phyloP scores from a whole-genome alignment of 2,797 vertebrate species.

The Chloroceryle inda region DNA sequence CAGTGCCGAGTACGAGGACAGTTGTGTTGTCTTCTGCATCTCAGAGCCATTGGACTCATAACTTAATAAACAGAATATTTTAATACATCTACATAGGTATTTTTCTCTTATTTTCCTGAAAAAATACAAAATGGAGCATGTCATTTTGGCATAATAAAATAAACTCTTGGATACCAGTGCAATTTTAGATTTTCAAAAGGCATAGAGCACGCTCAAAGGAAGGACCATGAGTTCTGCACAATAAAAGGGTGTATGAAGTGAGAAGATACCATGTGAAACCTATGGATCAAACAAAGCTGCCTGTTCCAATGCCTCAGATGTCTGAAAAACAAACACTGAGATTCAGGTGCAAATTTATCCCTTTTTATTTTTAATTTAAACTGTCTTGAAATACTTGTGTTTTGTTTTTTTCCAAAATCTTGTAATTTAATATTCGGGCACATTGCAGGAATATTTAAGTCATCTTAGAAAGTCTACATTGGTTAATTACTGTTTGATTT shows the following conservation, averaged over 20 bases:
- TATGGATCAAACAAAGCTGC: not conserved
- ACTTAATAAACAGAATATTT: not conserved
- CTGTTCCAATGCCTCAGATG: not conserved
- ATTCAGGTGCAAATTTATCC: not conserved
- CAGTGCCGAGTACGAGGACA: accelerated
- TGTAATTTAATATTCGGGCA: not conserved
- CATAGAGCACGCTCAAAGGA: not conserved
- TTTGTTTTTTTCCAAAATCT: not conserved
- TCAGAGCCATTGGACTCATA: not conserved
- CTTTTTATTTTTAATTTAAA: no score
- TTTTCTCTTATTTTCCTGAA: not conserved
- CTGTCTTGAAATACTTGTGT: not conserved
- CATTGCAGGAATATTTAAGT: not conserved
- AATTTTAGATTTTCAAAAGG: not conserved
- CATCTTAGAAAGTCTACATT: not conserved
- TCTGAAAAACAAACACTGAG: not conserved
- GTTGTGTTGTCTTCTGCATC: not conserved
- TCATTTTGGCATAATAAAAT: not conserved
- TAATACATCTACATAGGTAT: not conserved
- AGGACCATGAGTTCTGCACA: not conserved
- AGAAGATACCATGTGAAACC: not conserved
- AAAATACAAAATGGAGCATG: not conserved
- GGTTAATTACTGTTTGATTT: not conserved
- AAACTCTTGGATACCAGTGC: not conserved
- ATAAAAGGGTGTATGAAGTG: not conserved